Evolutionary conservation across 2,797 vertebrate species (phyloP).

Genomic region (Gallinago stenura): DNA sequence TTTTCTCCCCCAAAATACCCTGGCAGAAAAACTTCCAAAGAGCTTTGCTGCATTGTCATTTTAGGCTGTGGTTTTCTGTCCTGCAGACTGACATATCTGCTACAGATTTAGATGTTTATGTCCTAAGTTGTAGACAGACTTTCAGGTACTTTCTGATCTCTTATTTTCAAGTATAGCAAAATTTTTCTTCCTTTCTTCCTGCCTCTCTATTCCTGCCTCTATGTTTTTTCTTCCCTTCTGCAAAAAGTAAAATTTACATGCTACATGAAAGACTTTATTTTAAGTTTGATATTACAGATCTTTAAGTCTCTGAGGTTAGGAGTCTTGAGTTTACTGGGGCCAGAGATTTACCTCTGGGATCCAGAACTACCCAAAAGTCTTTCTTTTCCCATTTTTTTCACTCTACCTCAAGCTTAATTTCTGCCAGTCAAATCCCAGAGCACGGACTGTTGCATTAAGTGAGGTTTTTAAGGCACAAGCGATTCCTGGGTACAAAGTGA

Average conservation of each 20-base stretch:
- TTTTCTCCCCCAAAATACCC: not conserved
- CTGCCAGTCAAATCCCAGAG: not conserved
- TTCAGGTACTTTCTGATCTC: not conserved
- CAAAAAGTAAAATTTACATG: not conserved
- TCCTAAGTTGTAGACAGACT: not conserved
- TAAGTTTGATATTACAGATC: not conserved
- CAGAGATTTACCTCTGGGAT: not conserved
- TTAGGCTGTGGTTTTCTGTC: not conserved
- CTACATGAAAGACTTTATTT: not conserved
- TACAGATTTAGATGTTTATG: not conserved
- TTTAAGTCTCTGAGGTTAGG: not conserved
- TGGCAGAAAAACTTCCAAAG: not conserved
- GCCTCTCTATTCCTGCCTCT: not conserved
- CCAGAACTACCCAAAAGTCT: not conserved
- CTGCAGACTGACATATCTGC: not conserved
- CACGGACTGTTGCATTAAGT: not conserved
- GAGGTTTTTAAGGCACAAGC: not conserved
- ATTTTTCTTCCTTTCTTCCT: not conserved
- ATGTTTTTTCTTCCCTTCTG: not conserved
- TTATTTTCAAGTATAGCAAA: not conserved
- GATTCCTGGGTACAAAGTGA: not conserved
- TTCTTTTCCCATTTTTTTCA: not conserved
- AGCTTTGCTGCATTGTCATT: not conserved
- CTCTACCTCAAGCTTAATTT: not conserved
- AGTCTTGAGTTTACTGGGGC: not conserved